Conservation (phyloP, 2,797 vertebrate species). For the Sebastes kiyomatsui region DNA sequence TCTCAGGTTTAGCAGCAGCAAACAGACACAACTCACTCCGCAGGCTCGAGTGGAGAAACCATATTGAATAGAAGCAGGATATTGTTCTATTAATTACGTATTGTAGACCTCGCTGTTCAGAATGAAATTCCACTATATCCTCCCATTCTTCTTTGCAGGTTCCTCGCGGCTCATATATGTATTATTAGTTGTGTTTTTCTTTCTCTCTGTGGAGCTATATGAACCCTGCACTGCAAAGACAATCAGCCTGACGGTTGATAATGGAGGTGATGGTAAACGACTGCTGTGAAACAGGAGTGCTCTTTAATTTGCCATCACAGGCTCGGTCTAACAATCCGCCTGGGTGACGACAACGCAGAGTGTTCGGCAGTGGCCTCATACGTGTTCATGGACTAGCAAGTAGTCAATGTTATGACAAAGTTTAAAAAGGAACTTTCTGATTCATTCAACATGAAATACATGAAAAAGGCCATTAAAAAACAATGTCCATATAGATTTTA, state of each 20-base stretch:
- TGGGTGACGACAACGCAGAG: neutral
- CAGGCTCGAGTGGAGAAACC: neutral
- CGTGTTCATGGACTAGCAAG: neutral
- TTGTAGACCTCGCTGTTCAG: neutral
- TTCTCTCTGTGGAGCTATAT: neutral
- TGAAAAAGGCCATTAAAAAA: slow-evolving; percentile 24
- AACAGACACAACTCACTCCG: neutral
- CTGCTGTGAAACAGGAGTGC: neutral
- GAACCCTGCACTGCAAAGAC: neutral
- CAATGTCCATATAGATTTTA: neutral
- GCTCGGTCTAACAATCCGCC: neutral
- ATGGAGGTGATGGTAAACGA: neutral
- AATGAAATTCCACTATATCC: neutral
- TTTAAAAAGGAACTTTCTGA: slow-evolving; percentile 1
- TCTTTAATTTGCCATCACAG: neutral
- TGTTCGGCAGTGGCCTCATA: neutral
- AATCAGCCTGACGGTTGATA: neutral
- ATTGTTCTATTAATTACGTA: slow-evolving; percentile 37
- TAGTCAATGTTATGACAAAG: neutral
- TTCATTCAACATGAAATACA: slow-evolving; percentile 12
- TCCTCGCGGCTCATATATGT: neutral
- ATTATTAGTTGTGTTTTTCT: neutral
- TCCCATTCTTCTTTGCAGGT: neutral
- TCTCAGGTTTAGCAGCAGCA: slow-evolving; percentile 14
- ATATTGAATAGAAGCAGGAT: slow-evolving; percentile 5